Percentiles rank a stretch among this genome's conserved stretches.
These are phyloP conservation scores for Drosophila ficusphila DNA, from an alignment of 1,140 invertebrate species.

Conservation along the genomic window DNA sequence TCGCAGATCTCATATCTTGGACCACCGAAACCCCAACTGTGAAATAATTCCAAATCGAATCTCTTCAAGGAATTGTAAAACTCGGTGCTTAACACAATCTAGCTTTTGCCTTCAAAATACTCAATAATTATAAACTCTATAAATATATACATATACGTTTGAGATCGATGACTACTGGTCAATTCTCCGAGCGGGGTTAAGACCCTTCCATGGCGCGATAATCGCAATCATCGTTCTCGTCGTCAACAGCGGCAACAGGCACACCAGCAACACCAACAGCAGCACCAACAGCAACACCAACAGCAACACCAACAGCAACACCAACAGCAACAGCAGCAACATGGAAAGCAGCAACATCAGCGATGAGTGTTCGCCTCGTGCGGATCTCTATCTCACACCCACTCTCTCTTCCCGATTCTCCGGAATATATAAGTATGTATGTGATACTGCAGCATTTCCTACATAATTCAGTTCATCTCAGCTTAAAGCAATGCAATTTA, in stretches of 20 bases:
- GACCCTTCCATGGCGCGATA: conserved; percentile 72
- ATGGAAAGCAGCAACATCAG: not conserved
- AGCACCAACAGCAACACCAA: conserved; percentile 8
- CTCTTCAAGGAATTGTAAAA: not conserved
- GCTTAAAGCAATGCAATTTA: not conserved
- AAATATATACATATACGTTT: conserved; percentile 13
- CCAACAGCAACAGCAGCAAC: conserved; percentile 1
- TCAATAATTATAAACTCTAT: conserved; percentile 8
- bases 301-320: conserved; percentile 15
- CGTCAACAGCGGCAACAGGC: conserved; percentile 15
- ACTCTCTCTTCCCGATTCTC: not conserved
- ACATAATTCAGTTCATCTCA: not conserved
- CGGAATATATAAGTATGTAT: conserved; percentile 23
- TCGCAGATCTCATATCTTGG: conserved; percentile 1
- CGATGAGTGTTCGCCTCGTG: conserved; percentile 8
- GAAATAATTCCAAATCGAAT: conserved; percentile 2
- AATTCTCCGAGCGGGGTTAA: conserved; percentile 69
- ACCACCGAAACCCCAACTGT: conserved; percentile 8
- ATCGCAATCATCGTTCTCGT: conserved; percentile 64
- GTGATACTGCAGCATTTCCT: not conserved
- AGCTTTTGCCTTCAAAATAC: not conserved
- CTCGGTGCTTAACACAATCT: conserved; percentile 41
- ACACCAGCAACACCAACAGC: conserved; percentile 7
- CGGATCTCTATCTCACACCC: conserved; percentile 4
- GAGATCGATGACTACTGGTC: conserved; percentile 37